A percentile compares a stretch with the other conserved stretches of the same genome.
These are phyloP conservation scores for Laodelphax striatellus DNA, from an alignment of 1,140 invertebrate genomes.

Conservation along the genomic window DNA sequence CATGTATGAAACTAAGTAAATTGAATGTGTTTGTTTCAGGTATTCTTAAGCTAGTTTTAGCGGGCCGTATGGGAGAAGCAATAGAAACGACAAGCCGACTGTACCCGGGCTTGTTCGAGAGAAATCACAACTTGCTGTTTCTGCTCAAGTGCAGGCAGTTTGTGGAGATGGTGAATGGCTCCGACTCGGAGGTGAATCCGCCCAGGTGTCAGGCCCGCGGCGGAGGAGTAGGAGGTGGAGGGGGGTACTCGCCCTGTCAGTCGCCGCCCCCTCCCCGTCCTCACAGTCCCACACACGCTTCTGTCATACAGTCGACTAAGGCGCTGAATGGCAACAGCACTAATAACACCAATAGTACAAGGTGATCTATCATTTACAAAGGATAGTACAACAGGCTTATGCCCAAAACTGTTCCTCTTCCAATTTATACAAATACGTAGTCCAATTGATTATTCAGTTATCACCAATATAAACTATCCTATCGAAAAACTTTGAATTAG, in stretches of 20 bases:
- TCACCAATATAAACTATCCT: no score
- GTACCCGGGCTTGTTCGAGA: conserved; percentile 83
- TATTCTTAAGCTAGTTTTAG: conserved; percentile 85
- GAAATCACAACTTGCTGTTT: conserved; percentile 83
- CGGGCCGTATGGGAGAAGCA: conserved; percentile 88
- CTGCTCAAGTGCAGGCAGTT: conserved; percentile 95
- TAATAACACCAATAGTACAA: conserved; percentile 28
- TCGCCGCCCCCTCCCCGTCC: conserved; percentile 29
- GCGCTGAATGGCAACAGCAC: conserved; percentile 39
- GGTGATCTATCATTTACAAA: background rate
- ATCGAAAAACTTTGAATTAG: no score
- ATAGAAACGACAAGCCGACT: conserved; percentile 78
- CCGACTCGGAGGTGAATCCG: conserved; percentile 52
- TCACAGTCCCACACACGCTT: conserved; percentile 44
- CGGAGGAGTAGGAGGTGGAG: background rate
- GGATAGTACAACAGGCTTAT: no score
- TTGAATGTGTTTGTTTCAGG: conserved; percentile 40
- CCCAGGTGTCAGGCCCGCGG: conserved; percentile 17
- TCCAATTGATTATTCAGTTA: no score
- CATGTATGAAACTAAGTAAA: no score
- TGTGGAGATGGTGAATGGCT: conserved; percentile 86
- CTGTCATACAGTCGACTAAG: conserved; percentile 63
- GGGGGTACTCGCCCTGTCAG: conserved; percentile 24
- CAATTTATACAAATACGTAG: no score
- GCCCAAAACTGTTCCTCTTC: no score